Percentiles rank a stretch among this genome's conserved stretches.
phyloP scores from a whole-genome alignment of 2,888 invertebrate genomes.

The Drosophila subsilvestris region DNA sequence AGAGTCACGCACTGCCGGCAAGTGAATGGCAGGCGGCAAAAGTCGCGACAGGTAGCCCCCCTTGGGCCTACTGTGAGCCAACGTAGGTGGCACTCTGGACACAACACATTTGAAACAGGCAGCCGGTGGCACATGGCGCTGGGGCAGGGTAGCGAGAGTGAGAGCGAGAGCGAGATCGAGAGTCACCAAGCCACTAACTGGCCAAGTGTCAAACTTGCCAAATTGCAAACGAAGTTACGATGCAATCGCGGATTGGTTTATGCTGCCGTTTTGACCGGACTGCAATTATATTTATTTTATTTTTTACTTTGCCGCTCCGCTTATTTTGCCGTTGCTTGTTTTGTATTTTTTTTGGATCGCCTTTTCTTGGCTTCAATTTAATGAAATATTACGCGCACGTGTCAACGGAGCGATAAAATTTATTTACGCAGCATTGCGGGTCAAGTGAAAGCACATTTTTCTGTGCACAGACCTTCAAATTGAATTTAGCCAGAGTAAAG shows the following conservation, averaged over 20 bases:
- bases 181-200: slow-evolving; percentile 59
- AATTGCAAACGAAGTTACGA: slow-evolving; percentile 78
- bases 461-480: slow-evolving; percentile 70
- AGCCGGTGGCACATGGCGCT: slow-evolving; percentile 11
- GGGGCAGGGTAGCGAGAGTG: neutral
- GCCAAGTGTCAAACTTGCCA: slow-evolving; percentile 76
- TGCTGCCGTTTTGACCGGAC: slow-evolving; percentile 55
- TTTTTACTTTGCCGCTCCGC: slow-evolving; percentile 15
- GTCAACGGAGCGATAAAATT: slow-evolving; percentile 79
- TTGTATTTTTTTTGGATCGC: slow-evolving; percentile 4
- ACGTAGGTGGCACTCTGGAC: slow-evolving; percentile 76
- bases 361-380: slow-evolving; percentile 52
- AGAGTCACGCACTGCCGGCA: slow-evolving; percentile 58
- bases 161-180: neutral
- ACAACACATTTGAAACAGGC: slow-evolving; percentile 57
- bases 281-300: slow-evolving; percentile 32
- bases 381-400: slow-evolving; percentile 79
- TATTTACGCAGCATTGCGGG: slow-evolving; percentile 81
- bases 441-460: slow-evolving; percentile 83
- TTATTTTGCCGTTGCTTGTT: slow-evolving; percentile 30
- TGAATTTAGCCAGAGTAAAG: slow-evolving; percentile 60
- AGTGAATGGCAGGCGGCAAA: slow-evolving; percentile 63
- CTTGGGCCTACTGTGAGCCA: slow-evolving; percentile 39
- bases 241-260: slow-evolving; percentile 72
- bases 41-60: slow-evolving; percentile 60